Conservation (phyloP, 2,888 invertebrate species). For the Lymantria dispar region DNA sequence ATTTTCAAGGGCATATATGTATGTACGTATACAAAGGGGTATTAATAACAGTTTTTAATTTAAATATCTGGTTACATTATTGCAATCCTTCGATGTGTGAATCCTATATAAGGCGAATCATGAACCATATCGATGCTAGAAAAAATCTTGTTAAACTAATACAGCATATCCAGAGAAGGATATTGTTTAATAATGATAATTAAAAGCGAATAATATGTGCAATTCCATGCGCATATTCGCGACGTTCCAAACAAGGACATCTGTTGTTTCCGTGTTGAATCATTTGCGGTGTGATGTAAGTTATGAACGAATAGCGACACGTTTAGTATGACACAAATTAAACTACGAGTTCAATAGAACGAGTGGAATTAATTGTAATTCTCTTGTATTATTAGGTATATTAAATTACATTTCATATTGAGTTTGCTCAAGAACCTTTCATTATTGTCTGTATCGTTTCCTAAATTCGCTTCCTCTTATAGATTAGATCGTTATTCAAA, state of each 20-base stretch:
- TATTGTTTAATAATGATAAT: conserved; percentile 71
- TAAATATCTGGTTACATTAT: conserved; percentile 12
- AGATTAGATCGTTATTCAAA: conserved; percentile 32
- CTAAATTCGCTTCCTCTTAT: conserved; percentile 35
- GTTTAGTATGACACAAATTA: conserved; percentile 2
- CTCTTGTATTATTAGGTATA: too few relatives aligned
- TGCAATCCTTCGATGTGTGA: conserved; percentile 3
- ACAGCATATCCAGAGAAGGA: conserved; percentile 46
- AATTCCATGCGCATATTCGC: conserved; percentile 67
- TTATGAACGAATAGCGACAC: conserved; percentile 17
- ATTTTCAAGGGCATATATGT: conserved; percentile 18
- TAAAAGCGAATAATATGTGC: conserved; percentile 62
- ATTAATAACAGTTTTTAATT: conserved; percentile 14
- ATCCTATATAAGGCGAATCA: conserved; percentile 19
- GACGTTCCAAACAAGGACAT: conserved; percentile 75
- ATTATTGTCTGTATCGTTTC: too few relatives aligned
- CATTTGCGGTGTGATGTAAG: conserved; percentile 45
- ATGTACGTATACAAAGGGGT: too few relatives aligned
- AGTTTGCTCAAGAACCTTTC: too few relatives aligned
- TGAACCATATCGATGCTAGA: conserved; percentile 22
- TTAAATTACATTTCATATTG: too few relatives aligned
- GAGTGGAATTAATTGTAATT: too few relatives aligned
- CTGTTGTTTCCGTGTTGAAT: conserved; percentile 74
- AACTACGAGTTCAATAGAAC: too few relatives aligned
- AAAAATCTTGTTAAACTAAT: conserved; percentile 36